Base-by-base conservation (phyloP, 2,888 invertebrate genomes). In the Eilema depressum region DNA sequence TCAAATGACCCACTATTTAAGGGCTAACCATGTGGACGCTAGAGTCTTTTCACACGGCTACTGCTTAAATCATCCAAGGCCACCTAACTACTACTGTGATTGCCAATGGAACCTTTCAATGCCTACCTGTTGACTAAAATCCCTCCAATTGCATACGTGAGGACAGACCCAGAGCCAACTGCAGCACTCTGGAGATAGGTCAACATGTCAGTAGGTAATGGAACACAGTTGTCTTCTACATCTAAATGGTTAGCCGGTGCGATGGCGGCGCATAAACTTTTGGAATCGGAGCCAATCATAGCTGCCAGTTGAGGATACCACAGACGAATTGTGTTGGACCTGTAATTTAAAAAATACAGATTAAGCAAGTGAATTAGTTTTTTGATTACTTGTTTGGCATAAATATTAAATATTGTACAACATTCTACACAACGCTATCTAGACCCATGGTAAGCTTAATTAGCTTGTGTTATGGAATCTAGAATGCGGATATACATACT, bases 221-320 rank as follows among this genome's bases (percentile, higher is more conserved):
- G 92, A 0, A 85, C 77, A 76, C 95, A 95, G 60, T 68, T 65
- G 1, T 75, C 73, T n/a, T 79, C 87, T 1, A 77, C 74, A 3
- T 77, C 83, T 2, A 77, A 79, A 76, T 20, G 74, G 64, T n/a
- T 78, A n/a, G 41, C 76, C 0, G 93, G 92, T 0, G 90, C 89
- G 71, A 93, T 92, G 69, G 95, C 94, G 0, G 93, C 86, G 76
- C 95, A 95, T 2, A 95, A 88, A 20, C 88, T 88, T 47, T 86
- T 86, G 56, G 84, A 87, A 56, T 86, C 86, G 0, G 91, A 85
- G 10, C 90, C 87, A 62, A 97, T 96, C 88, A 97, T 97, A 68
- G 97, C 96, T 78, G 98, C 98, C 25, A 98, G 94, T 87, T 98
- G 98, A 0, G 98, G 98, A 79, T 98, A 96, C 98, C 98, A 98